A percentile compares a stretch with the other conserved stretches of the same genome.
phyloP scores from a whole-genome alignment of 2,797 vertebrate genomes.

The Anas acuta region DNA sequence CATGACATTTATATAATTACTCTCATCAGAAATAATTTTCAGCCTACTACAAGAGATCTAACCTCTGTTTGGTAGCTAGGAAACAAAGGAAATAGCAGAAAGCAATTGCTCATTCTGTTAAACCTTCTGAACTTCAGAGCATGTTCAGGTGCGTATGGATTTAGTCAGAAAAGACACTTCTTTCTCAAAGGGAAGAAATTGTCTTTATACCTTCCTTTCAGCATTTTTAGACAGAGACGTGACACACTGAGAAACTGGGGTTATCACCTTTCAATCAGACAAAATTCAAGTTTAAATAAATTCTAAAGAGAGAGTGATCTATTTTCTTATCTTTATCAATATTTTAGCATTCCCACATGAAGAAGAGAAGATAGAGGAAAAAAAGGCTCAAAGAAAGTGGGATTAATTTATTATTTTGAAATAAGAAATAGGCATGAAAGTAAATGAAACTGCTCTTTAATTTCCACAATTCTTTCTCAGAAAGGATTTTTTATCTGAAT shows the following conservation, averaged over 20 bases:
- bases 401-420: slow-evolving; percentile 25
- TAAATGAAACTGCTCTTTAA: not conserved
- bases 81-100: slow-evolving; percentile 65
- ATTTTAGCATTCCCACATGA: slow-evolving; percentile 8
- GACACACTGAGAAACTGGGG: not conserved
- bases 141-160: slow-evolving; percentile 39
- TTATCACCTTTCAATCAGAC: not conserved
- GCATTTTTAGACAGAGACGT: not conserved
- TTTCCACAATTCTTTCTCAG: not conserved
- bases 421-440: slow-evolving; percentile 30
- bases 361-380: not conserved
- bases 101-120: slow-evolving; percentile 48
- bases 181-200: slow-evolving; percentile 27
- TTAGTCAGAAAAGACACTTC: slow-evolving; percentile 20
- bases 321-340: slow-evolving; percentile 45
- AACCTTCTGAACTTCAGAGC: slow-evolving; percentile 48
- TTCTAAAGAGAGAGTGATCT: not conserved
- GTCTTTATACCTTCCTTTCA: not conserved
- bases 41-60: slow-evolving; percentile 32
- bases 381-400: not conserved
- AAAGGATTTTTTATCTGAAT: slow-evolving; percentile 6
- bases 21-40: slow-evolving; percentile 72
- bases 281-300: slow-evolving; percentile 4
- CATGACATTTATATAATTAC: slow-evolving; percentile 73
- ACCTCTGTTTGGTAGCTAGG: slow-evolving; percentile 64